phyloP scores from a whole-genome alignment of 1,140 invertebrate genomes.

The Drosophila littoralis region DNA sequence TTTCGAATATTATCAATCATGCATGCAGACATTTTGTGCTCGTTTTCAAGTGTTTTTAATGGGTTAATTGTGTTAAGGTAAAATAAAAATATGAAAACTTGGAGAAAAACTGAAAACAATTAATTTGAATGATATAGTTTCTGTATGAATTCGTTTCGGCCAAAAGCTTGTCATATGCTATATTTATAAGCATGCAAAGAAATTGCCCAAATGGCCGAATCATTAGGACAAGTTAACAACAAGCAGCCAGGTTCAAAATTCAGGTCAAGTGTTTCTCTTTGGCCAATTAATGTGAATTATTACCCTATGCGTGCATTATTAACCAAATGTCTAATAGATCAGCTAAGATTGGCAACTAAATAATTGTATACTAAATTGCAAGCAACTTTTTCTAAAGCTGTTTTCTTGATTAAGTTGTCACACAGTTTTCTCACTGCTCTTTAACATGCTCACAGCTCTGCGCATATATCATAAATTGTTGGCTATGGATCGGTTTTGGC shows the following conservation, averaged over 20 bases:
- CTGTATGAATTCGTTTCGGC: too few species aligned
- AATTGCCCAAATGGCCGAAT: too few species aligned
- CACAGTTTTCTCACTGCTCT: constrained; percentile 1
- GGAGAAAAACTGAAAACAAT: not conserved
- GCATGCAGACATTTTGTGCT: constrained; percentile 42
- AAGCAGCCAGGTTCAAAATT: too few species aligned
- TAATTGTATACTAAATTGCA: not conserved
- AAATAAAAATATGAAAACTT: not conserved
- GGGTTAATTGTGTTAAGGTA: constrained; percentile 29
- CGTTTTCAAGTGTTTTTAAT: constrained; percentile 45
- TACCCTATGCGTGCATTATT: too few species aligned
- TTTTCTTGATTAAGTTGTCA: constrained; percentile 65
- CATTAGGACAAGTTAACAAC: too few species aligned
- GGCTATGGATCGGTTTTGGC: constrained; percentile 53
- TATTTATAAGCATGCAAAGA: too few species aligned
- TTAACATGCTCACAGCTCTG: not conserved
- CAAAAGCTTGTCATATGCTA: too few species aligned
- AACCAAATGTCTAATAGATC: too few species aligned
- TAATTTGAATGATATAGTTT: constrained; percentile 2
- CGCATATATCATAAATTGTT: constrained; percentile 19
- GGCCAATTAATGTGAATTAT: too few species aligned
- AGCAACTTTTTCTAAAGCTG: not conserved
- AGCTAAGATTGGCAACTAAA: too few species aligned
- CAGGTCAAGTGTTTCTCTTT: too few species aligned
- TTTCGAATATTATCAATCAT: constrained; percentile 59